Conservation (phyloP, 1,140 invertebrate genomes). For the Charaxes varanes region DNA sequence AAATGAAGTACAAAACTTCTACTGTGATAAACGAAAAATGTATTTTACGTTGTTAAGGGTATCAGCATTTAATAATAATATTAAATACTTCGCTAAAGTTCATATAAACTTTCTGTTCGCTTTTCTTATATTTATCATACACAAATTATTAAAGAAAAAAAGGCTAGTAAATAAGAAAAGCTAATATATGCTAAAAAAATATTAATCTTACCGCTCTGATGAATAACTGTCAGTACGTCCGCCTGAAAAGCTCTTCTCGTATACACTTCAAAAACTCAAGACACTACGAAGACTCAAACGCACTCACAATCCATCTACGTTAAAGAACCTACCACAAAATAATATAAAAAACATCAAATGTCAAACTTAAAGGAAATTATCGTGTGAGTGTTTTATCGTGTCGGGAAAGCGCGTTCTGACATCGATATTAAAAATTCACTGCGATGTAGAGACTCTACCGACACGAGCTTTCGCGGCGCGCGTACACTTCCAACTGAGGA, state of each 20-base stretch:
- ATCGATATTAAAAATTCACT: slow-evolving; percentile 53
- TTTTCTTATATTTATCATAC: no score
- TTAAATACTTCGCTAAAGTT: no score
- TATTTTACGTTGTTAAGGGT: no score
- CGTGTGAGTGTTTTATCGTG: slow-evolving; percentile 14
- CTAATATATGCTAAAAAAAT: not conserved
- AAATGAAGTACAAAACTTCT: no score
- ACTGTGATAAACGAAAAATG: no score
- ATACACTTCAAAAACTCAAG: slow-evolving; percentile 53
- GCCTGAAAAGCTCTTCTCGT: slow-evolving; percentile 32
- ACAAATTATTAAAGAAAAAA: no score
- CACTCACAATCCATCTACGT: slow-evolving; percentile 11
- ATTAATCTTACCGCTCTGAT: slow-evolving; percentile 39
- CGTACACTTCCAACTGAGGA: slow-evolving; percentile 27
- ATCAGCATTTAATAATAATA: no score
- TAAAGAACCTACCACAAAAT: slow-evolving; percentile 10
- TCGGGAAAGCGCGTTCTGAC: slow-evolving; percentile 24
- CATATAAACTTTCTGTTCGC: no score
- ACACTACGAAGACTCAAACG: slow-evolving; percentile 23
- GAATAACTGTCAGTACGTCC: slow-evolving; percentile 45
- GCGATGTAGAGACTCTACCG: slow-evolving; percentile 1
- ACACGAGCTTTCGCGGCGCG: slow-evolving; percentile 18
- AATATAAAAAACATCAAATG: slow-evolving; percentile 5
- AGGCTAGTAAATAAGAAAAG: not conserved
- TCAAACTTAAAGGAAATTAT: slow-evolving; percentile 10